Evolutionary conservation across 2,888 invertebrate species (phyloP).

Genomic region (Dromius quadrimaculatus): DNA sequence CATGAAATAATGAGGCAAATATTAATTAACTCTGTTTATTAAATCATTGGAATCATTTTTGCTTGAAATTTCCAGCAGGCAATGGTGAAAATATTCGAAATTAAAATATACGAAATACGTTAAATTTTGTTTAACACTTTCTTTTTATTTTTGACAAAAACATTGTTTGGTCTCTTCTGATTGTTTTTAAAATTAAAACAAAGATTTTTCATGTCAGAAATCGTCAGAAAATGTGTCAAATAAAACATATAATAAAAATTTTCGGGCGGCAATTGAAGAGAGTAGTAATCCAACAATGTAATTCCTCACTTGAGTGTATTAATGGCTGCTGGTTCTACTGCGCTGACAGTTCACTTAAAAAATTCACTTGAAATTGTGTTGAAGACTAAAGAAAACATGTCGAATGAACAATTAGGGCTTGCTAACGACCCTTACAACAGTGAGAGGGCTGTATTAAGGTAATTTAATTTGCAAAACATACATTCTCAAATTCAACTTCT

Average conservation of each 20-base stretch:
- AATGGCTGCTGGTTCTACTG: not conserved
- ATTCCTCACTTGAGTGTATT: not conserved
- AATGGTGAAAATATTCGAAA: constrained; percentile 7
- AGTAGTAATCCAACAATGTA: constrained; percentile 38
- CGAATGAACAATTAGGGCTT: constrained; percentile 33
- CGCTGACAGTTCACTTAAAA: constrained; percentile 4
- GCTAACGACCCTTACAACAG: constrained; percentile 47
- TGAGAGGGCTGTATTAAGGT: constrained; percentile 41
- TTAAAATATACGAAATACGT: constrained; percentile 30
- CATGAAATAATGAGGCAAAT: not conserved
- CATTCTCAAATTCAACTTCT: constrained; percentile 19
- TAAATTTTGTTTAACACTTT: constrained; percentile 45
- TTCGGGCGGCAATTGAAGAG: constrained; percentile 11
- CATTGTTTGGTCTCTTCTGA: constrained; percentile 17
- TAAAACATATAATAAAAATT: constrained; percentile 9
- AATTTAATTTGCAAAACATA: constrained; percentile 32
- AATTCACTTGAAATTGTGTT: not conserved
- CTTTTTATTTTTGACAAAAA: constrained; percentile 39
- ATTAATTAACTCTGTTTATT: not conserved
- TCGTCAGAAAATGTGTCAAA: constrained; percentile 25
- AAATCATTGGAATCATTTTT: not conserved
- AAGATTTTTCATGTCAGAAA: constrained; percentile 39
- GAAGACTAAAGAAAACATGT: constrained; percentile 33
- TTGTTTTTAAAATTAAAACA: constrained; percentile 45
- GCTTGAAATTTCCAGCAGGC: constrained; percentile 20